These are phyloP conservation scores for Merluccius polli DNA, from an alignment of 2,797 vertebrate genomes.

Conservation along the genomic window DNA sequence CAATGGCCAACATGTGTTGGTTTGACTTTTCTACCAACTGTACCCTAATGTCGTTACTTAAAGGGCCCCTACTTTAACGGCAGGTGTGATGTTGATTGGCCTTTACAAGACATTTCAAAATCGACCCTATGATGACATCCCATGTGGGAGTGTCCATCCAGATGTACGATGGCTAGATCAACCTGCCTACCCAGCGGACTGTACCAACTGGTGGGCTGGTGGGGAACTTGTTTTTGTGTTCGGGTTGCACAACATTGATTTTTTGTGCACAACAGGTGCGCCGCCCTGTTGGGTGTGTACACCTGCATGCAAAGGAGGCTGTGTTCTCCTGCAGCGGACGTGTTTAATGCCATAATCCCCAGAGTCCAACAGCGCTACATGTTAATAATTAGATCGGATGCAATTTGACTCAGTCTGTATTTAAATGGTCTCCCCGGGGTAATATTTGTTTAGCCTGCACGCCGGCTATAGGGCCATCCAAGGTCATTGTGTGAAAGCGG, in stretches of 20 bases:
- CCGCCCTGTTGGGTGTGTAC: not conserved
- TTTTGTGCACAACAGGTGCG: not conserved
- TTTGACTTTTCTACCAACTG: not conserved
- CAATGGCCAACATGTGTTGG: not conserved
- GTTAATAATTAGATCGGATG: not conserved
- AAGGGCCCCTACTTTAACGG: not conserved
- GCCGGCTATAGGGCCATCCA: conserved; percentile 31
- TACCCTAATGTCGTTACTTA: not conserved
- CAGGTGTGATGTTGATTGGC: not conserved
- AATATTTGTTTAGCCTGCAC: conserved; percentile 33
- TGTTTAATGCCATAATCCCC: not conserved
- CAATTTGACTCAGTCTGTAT: not conserved
- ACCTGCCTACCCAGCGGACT: not conserved
- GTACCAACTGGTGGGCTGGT: not conserved
- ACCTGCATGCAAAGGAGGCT: not conserved
- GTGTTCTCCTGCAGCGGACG: not conserved
- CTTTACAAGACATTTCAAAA: not conserved
- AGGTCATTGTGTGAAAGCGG: conserved; percentile 56
- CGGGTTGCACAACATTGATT: not conserved
- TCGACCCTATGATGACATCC: not conserved
- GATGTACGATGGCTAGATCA: too few species aligned
- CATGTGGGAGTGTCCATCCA: not conserved
- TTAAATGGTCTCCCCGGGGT: conserved; percentile 14
- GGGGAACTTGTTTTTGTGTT: not conserved
- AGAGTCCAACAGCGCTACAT: not conserved